Conservation (phyloP, 2,113 vertebrate genomes). For the Chauna torquata region DNA sequence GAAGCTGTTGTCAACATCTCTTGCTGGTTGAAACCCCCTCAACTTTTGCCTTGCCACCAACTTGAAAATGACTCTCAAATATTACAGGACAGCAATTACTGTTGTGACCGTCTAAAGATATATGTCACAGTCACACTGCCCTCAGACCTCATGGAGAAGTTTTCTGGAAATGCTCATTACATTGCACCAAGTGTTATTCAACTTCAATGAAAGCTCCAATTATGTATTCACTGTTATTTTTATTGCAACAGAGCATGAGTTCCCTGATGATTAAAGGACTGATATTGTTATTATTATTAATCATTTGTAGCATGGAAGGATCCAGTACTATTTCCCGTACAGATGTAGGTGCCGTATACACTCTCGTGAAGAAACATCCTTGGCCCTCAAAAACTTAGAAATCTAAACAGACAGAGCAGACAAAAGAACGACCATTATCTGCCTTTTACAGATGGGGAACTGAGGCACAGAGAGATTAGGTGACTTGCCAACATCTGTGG, state of each 20-base stretch:
- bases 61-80: background rate
- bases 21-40: background rate
- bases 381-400: slow-evolving; percentile 60
- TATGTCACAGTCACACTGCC: background rate
- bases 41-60: background rate
- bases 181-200: background rate
- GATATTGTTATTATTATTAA: background rate
- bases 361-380: slow-evolving; percentile 29
- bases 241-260: background rate
- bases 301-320: background rate
- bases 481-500: slow-evolving; percentile 70
- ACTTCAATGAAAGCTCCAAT: background rate
- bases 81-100: background rate
- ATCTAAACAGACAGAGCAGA: slow-evolving; percentile 52
- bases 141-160: background rate
- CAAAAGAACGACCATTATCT: slow-evolving; percentile 62
- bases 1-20: background rate
- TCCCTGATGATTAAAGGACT: background rate
- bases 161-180: background rate
- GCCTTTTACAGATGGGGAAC: slow-evolving; percentile 65
- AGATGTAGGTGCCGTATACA: background rate
- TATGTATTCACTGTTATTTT: background rate
- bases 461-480: slow-evolving; percentile 70
- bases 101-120: background rate
- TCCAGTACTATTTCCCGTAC: background rate